phyloP scores from a whole-genome alignment of 2,113 vertebrate species.

The Leucosticte australis region DNA sequence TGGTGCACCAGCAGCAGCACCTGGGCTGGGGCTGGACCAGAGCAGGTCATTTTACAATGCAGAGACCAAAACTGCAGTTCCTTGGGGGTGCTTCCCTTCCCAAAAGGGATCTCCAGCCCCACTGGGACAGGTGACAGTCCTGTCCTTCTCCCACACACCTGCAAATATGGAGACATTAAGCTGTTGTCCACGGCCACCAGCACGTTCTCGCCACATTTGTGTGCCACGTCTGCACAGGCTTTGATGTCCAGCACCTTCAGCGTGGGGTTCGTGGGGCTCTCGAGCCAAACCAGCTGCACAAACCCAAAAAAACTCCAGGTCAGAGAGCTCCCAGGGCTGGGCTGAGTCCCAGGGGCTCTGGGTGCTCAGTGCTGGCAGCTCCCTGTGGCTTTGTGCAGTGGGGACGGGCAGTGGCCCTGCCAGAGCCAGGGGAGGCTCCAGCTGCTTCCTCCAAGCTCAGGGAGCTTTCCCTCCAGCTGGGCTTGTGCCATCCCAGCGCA shows the following conservation, averaged over 20 bases:
- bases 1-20: too few species aligned
- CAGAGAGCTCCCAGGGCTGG: background rate
- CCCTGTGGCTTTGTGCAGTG: background rate
- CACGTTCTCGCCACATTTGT: background rate
- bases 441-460: background rate
- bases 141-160: too few species aligned
- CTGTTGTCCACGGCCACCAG: conserved; percentile 92
- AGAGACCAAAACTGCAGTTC: too few species aligned
- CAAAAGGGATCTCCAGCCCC: too few species aligned
- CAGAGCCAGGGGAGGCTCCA: background rate
- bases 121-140: too few species aligned
- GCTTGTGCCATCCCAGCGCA: background rate
- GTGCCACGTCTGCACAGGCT: conserved; percentile 67
- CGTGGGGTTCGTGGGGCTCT: conserved; percentile 89
- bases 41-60: too few species aligned
- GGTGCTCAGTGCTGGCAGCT: background rate
- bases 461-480: background rate
- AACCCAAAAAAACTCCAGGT: background rate
- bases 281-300: conserved; percentile 85
- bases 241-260: conserved; percentile 90
- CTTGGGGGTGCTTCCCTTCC: too few species aligned
- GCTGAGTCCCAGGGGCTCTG: background rate
- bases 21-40: too few species aligned
- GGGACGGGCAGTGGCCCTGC: background rate
- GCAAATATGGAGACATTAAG: conserved; percentile 56